Evolutionary conservation across 2,113 vertebrate genomes (phyloP).

Genomic region (Ursus arctos): DNA sequence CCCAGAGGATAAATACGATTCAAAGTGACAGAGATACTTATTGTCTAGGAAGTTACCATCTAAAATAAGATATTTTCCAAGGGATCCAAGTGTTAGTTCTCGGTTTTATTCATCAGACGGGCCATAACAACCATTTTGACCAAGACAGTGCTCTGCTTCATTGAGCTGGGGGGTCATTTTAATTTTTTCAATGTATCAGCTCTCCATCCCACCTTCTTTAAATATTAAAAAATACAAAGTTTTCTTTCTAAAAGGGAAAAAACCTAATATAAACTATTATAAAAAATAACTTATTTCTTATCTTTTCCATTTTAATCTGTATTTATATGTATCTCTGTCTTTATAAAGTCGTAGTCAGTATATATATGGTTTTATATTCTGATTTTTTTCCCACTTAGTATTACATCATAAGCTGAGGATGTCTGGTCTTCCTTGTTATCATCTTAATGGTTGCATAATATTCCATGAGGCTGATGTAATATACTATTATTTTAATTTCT

Average conservation of each 20-base stretch:
- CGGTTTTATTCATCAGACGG: neutral
- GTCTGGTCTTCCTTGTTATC: constrained; percentile 13
- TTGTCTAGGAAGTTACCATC: neutral
- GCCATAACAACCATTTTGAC: neutral
- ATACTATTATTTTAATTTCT: constrained; percentile 17
- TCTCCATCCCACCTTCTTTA: neutral
- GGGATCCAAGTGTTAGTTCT: neutral
- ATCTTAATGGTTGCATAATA: neutral
- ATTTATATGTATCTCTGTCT: neutral
- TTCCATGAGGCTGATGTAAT: neutral
- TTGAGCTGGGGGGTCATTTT: neutral
- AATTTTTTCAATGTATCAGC: neutral
- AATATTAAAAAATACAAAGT: neutral
- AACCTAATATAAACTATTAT: neutral
- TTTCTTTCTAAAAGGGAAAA: neutral
- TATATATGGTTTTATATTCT: neutral
- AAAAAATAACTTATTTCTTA: neutral
- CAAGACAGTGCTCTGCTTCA: neutral
- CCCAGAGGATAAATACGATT: neutral
- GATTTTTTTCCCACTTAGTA: neutral
- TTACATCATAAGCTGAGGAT: constrained; percentile 13
- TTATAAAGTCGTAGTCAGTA: neutral
- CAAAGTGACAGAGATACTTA: neutral
- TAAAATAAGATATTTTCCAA: neutral
- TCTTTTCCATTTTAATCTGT: neutral